Percentiles rank a stretch among this genome's conserved stretches.
Conservation (phyloP, 2,888 invertebrate species). For the Oxyscelio sp. region DNA sequence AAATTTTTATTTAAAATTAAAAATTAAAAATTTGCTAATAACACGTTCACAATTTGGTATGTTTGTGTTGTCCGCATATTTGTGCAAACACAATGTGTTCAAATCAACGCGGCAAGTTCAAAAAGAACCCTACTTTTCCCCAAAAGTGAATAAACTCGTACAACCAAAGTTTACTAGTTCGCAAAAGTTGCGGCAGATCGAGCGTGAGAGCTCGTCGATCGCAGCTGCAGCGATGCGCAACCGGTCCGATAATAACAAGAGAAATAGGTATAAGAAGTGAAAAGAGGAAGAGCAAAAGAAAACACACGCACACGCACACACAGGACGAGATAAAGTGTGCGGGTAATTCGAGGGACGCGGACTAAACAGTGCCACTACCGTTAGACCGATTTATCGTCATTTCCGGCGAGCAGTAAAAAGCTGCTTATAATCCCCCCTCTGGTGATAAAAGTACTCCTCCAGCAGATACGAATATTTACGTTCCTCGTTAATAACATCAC, state of each 20-base stretch:
- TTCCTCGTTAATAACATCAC: slow-evolving; percentile 54
- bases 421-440: not conserved
- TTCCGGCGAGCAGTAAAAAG: slow-evolving; percentile 53
- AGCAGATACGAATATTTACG: slow-evolving; percentile 61
- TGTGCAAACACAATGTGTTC: too few species aligned
- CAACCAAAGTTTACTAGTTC: too few species aligned
- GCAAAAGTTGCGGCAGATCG: slow-evolving; percentile 68
- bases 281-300: slow-evolving; percentile 34
- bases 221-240: slow-evolving; percentile 75
- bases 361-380: slow-evolving; percentile 44
- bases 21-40: too few species aligned
- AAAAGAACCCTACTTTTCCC: too few species aligned
- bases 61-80: too few species aligned
- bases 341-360: slow-evolving; percentile 23
- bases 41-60: too few species aligned
- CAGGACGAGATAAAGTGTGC: slow-evolving; percentile 31
- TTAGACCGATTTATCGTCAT: slow-evolving; percentile 61
- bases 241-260: slow-evolving; percentile 79
- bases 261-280: slow-evolving; percentile 46
- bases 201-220: slow-evolving; percentile 68
- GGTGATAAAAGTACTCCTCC: too few species aligned
- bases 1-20: too few species aligned
- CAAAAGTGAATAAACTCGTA: too few species aligned
- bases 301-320: too few species aligned
- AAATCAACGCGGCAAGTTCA: too few species aligned